Conservation (phyloP, 2,113 vertebrate species). For the Silurus asotus region DNA sequence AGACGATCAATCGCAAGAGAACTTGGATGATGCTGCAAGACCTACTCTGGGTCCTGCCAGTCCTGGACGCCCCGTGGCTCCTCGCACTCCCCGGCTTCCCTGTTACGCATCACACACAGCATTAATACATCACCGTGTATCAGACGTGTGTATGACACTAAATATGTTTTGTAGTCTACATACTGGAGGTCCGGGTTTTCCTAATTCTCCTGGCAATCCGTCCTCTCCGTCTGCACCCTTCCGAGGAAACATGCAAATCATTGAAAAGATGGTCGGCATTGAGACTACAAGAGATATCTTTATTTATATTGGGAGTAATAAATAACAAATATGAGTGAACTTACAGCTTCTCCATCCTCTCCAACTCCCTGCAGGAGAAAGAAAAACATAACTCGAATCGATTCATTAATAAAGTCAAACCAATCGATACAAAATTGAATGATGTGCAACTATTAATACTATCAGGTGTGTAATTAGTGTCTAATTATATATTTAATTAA, state of each 20-base stretch:
- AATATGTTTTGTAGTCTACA: slow-evolving; percentile 65
- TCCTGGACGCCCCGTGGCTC: slow-evolving; percentile 82
- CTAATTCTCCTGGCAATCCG: slow-evolving; percentile 91
- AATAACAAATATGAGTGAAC: slow-evolving; percentile 56
- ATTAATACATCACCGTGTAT: background rate
- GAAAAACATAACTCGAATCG: background rate
- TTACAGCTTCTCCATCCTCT: slow-evolving; percentile 83
- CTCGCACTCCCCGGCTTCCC: slow-evolving; percentile 85
- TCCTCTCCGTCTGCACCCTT: slow-evolving; percentile 87
- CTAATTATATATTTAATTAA: background rate
- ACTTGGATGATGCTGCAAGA: slow-evolving; percentile 24
- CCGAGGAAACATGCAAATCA: slow-evolving; percentile 17
- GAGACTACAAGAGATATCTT: background rate
- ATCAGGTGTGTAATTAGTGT: background rate
- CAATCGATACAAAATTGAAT: background rate
- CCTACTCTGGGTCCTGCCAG: slow-evolving; percentile 82
- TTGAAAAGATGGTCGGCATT: background rate
- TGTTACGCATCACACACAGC: slow-evolving; percentile 53
- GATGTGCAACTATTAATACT: background rate
- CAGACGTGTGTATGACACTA: background rate
- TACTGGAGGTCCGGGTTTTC: slow-evolving; percentile 83
- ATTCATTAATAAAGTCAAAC: background rate
- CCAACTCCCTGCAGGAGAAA: slow-evolving; percentile 78
- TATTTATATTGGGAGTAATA: background rate
- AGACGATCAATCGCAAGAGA: background rate